phyloP scores from a whole-genome alignment of 92 coral and sea anemone species.

The Palythoa grandiflora region DNA sequence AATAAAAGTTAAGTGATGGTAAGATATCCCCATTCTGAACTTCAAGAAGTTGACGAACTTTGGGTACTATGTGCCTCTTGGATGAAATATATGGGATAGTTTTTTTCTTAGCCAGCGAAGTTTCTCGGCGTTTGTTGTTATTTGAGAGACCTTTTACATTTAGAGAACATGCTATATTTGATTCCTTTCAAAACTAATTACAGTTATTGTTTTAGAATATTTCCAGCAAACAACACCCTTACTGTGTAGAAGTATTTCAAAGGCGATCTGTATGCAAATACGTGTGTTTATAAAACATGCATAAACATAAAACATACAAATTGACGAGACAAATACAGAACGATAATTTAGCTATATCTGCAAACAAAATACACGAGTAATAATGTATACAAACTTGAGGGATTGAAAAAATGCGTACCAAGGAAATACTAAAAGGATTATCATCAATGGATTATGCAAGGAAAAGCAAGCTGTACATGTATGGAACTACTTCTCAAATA shows the following conservation, averaged over 20 bases:
- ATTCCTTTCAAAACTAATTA: not conserved
- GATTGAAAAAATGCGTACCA: no score
- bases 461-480: no score
- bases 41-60: not conserved
- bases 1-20: not conserved
- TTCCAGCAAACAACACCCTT: not conserved
- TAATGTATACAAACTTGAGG: not conserved
- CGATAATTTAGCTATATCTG: not conserved
- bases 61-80: slow-evolving; percentile 13
- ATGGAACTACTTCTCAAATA: no score
- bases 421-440: no score
- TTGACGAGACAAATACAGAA: not conserved
- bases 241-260: not conserved
- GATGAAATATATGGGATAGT: not conserved
- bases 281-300: not conserved
- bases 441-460: no score
- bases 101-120: not conserved
- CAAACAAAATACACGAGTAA: not conserved
- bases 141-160: slow-evolving; percentile 28
- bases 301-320: not conserved
- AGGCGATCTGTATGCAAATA: not conserved
- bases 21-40: slow-evolving; percentile 5
- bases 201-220: not conserved
- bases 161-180: not conserved
- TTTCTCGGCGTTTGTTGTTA: slow-evolving; percentile 20